Conservation (phyloP, 1,140 invertebrate genomes). For the Caenorhabditis tropicalis region DNA sequence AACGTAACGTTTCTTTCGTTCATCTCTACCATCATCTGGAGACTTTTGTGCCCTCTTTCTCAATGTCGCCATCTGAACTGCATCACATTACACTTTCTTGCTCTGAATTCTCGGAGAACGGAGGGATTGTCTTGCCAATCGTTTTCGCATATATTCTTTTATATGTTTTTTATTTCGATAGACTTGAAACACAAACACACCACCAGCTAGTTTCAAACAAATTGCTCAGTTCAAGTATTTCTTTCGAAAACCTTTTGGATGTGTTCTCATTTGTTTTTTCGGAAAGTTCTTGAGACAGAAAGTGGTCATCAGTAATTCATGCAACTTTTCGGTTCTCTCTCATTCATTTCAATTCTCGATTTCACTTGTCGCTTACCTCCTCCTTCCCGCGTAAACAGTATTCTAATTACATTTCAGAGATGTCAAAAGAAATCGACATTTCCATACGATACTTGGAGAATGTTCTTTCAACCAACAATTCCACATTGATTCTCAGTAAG, state of each 20-base stretch:
- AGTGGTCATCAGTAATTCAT: conserved; percentile 31
- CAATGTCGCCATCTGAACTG: conserved; percentile 36
- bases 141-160: conserved; percentile 27
- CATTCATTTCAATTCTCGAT: not conserved
- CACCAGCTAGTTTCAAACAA: not conserved
- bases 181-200: not conserved
- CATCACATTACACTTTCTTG: conserved; percentile 33
- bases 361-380: not conserved
- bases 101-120: conserved; percentile 27
- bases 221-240: not conserved
- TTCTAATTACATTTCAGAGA: conserved; percentile 40
- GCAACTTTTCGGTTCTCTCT: not conserved
- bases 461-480: conserved; percentile 42
- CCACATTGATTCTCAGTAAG: conserved; percentile 39
- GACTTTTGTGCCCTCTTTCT: not conserved
- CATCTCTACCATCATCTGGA: not conserved
- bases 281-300: not conserved
- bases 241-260: too few relatives aligned
- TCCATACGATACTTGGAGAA: conserved; percentile 41
- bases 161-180: not conserved
- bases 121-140: not conserved
- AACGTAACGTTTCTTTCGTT: not conserved
- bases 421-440: conserved; percentile 40
- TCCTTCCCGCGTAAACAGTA: not conserved
- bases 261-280: not conserved